Percentiles rank a stretch among this genome's conserved stretches.
Evolutionary conservation across 2,888 invertebrate genomes (phyloP).

Genomic region (Eupithecia exiguata): DNA sequence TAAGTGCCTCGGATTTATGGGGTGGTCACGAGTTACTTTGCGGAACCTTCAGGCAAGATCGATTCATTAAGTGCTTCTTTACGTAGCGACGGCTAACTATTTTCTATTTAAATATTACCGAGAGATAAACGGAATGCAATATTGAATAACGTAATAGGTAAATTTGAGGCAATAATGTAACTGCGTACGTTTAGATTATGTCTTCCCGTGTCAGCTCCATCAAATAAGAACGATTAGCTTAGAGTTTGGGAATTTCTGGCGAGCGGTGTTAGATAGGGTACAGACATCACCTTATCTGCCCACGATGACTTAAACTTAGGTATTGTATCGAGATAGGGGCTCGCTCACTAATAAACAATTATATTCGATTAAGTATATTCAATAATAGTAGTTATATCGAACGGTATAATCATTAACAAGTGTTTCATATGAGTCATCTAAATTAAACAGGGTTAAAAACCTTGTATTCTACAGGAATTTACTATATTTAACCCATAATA

Average conservation of each 20-base stretch:
- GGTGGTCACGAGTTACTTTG: constrained; percentile 73
- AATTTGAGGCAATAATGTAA: constrained; percentile 57
- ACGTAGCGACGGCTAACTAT: constrained; percentile 19
- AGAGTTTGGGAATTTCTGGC: constrained; percentile 56
- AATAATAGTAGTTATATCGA: constrained; percentile 58
- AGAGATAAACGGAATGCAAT: constrained; percentile 39
- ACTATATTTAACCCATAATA: constrained; percentile 60
- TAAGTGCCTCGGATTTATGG: constrained; percentile 81
- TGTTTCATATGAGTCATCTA: constrained; percentile 66
- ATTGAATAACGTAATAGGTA: constrained; percentile 49
- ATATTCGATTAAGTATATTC: constrained; percentile 61
- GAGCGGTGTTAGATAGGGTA: constrained; percentile 66
- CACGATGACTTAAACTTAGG: constrained; percentile 72
- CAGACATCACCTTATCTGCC: constrained; percentile 72
- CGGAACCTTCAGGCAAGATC: constrained; percentile 36
- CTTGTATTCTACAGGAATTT: constrained; percentile 70
- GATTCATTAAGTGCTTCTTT: constrained; percentile 20
- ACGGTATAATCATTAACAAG: constrained; percentile 63
- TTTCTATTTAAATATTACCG: constrained; percentile 10
- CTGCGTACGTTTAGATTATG: constrained; percentile 76
- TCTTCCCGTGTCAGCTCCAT: constrained; percentile 81
- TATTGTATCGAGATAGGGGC: constrained; percentile 66
- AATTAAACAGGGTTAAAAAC: constrained; percentile 69
- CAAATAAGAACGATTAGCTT: constrained; percentile 61
- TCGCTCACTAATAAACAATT: constrained; percentile 57